Percentiles rank a stretch among this genome's conserved stretches.
Conservation (phyloP, 2,888 invertebrate genomes). For the Antheraea assamensis region DNA sequence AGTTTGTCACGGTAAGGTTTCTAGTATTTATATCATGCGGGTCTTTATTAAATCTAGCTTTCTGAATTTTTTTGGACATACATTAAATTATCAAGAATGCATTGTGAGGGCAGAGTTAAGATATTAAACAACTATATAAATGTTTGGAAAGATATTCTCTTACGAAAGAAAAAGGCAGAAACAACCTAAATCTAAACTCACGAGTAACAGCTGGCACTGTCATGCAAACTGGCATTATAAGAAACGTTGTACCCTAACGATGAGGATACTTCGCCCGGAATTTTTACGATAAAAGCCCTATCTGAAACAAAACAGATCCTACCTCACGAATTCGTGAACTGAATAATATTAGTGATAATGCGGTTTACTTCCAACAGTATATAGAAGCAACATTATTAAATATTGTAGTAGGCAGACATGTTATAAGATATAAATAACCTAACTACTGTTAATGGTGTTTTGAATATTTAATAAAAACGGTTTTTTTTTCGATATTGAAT, state of each 20-base stretch:
- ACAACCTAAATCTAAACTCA: not conserved
- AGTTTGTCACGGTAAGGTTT: no score
- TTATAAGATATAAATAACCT: no score
- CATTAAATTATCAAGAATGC: no score
- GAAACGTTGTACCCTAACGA: conserved; percentile 9
- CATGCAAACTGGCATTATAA: conserved; percentile 16
- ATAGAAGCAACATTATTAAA: conserved; percentile 12
- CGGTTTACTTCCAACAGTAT: not conserved
- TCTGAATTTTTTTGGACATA: no score
- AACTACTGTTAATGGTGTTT: no score
- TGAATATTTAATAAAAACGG: no score
- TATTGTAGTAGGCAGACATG: not conserved
- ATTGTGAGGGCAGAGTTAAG: no score
- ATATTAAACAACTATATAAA: not conserved
- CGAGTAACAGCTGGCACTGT: not conserved
- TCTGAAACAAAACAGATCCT: conserved; percentile 23
- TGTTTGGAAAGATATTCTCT: not conserved
- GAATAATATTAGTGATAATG: conserved; percentile 20
- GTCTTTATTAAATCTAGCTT: no score
- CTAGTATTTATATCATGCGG: no score
- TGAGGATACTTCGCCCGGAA: conserved; percentile 33
- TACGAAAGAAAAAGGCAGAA: not conserved
- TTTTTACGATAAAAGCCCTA: conserved; percentile 49
- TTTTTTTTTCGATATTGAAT: no score
- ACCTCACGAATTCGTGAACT: conserved; percentile 20